Evolutionary conservation across 2,888 invertebrate genomes (phyloP).

Genomic region (Leptinotarsa tumamoca): DNA sequence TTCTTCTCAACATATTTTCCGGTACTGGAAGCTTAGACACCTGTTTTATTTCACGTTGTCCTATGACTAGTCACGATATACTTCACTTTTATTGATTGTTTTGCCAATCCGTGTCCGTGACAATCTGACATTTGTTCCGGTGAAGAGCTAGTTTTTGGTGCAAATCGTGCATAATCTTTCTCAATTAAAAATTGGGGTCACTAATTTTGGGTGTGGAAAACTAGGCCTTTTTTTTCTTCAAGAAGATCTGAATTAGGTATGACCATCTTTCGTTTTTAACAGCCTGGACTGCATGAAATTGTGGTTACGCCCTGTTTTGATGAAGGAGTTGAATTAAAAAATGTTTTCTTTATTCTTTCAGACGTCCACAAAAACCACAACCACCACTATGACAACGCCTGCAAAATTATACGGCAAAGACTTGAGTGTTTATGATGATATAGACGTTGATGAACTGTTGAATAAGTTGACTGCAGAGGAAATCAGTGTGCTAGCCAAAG

Average conservation of each 20-base stretch:
- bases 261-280: constrained; percentile 44
- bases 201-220: constrained; percentile 58
- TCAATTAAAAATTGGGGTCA: constrained; percentile 57
- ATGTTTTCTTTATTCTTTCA: constrained; percentile 67
- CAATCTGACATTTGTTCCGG: background rate
- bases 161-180: constrained; percentile 26
- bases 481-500: constrained; percentile 96
- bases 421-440: constrained; percentile 90
- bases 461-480: constrained; percentile 94
- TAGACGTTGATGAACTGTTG: constrained; percentile 95
- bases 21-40: background rate
- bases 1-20: background rate
- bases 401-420: constrained; percentile 92
- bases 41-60: background rate
- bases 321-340: constrained; percentile 17
- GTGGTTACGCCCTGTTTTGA: constrained; percentile 40
- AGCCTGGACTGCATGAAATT: constrained; percentile 35
- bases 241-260: constrained; percentile 48
- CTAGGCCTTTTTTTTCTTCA: constrained; percentile 42
- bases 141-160: background rate
- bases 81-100: constrained; percentile 1
- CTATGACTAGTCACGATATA: background rate
- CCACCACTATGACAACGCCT: constrained; percentile 90
- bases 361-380: constrained; percentile 87
- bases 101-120: background rate